Evolutionary conservation across 2,888 invertebrate species (phyloP), one percentile per base, ranked within the genome.

Genomic region (Kryphioiulus occultus): DNA sequence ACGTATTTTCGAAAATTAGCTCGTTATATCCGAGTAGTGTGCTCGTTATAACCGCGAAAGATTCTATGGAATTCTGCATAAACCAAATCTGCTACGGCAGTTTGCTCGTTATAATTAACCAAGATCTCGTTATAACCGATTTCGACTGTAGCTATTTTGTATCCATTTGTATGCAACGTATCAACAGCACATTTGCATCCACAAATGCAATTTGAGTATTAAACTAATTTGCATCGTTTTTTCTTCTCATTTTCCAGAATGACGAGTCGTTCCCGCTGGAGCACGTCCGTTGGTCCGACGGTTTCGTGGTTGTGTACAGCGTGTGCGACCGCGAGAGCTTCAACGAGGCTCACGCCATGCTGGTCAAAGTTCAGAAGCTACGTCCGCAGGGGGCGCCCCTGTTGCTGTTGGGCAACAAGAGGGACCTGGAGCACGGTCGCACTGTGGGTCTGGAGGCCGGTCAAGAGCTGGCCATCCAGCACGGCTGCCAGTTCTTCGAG

Each of bases 311-410:
- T 7, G 88, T 89, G 9, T 89, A 89, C 89, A 89, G 89, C 85
- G 88, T 89, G 53, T 88, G 89, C 30, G 88, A 88, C 44, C 85
- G 86, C n/a, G 84, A 88, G 86, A 89, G 89, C 53, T 89, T 89
- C 88, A 84, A 89, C 12, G 88, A 88, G 39, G 89, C 89, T 2
- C 88, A 89, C 3, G 88, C 88, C 35, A 87, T 89, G 32, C 39
- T 89, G 39, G 88, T 85, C 53, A 47, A 53, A 22, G 32, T 88
- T 26, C 53, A 84, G 78, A 85, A 88, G 35, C 78, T 82, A 3
- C 85, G 53, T 19, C 30, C 78, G 30, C 53, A 83, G 35, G 95
- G 95, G 89, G 59, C 86, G 59, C 88, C 85, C 1, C 7, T 86
- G 47, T 15, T 86, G 86, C 59, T 88, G 35, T 44, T 89, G 84